phyloP scores from a whole-genome alignment of 1,140 invertebrate species.

The Drosophila ambigua region DNA sequence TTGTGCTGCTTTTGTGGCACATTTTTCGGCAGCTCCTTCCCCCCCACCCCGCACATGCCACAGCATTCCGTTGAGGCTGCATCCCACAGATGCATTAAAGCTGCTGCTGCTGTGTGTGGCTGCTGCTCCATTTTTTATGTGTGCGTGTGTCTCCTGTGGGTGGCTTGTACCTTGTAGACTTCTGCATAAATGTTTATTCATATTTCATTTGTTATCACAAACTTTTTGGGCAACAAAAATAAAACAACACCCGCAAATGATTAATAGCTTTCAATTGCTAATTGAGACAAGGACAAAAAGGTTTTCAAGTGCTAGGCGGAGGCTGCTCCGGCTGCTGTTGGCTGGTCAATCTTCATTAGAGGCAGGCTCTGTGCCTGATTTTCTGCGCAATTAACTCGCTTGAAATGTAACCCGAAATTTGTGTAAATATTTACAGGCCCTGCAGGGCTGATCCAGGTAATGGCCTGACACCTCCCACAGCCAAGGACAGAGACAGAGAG shows the following conservation, averaged over 20 bases:
- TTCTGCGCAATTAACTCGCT: conserved; percentile 68
- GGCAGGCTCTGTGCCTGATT: conserved; percentile 3
- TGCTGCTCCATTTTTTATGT: too few species aligned
- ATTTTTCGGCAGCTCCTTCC: conserved; percentile 8
- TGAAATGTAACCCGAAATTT: conserved; percentile 62
- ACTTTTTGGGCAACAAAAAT: conserved; percentile 11
- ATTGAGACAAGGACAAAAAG: background rate
- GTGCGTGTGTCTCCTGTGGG: too few species aligned
- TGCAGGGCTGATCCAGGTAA: conserved; percentile 34
- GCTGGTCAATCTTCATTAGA: conserved; percentile 24
- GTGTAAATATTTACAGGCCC: conserved; percentile 64
- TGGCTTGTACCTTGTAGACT: too few species aligned
- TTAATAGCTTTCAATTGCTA: conserved; percentile 20
- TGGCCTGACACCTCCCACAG: conserved; percentile 54
- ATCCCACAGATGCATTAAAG: too few species aligned
- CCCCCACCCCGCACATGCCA: background rate
- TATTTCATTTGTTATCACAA: conserved; percentile 40
- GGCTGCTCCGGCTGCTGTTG: background rate
- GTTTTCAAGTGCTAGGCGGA: too few species aligned
- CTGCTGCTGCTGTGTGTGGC: too few species aligned
- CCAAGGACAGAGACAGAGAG: conserved; percentile 45
- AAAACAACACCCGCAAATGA: conserved; percentile 15
- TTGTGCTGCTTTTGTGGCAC: conserved; percentile 37
- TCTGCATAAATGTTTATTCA: conserved; percentile 29
- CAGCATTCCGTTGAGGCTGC: too few species aligned